Evolutionary conservation across 2,113 vertebrate genomes (phyloP), one percentile per base, ranked within the genome.

Genomic region (Ifrita kowaldi): DNA sequence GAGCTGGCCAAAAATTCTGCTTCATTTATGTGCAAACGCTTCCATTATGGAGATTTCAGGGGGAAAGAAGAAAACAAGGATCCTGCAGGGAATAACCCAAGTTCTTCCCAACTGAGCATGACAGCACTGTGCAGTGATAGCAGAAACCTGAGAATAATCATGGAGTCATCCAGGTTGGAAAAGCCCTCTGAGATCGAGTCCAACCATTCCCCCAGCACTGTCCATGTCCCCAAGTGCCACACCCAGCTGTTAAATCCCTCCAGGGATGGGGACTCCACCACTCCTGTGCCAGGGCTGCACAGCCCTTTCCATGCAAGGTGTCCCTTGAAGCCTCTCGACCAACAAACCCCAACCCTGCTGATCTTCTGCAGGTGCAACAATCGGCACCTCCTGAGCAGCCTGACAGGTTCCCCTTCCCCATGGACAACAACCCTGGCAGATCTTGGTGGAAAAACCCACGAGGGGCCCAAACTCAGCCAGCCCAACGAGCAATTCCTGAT

Each of bases 381-480:
- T 3, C 0, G 0, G 56, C 32, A 13, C 22, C 55, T 67, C 28
- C 42, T 13, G 42, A 70, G n/a, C 6, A 27, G n/a, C 21, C 4
- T 14, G 32, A 19, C 76, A 46, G 15, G 26, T 10, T 56, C 41
- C 18, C 33, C 57, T 44, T 56, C 69, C 57, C 33, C 3, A 4
- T 0, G 3, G 47, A 63, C 60, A 65, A 21, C 47, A 13, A 41
- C 7, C 10, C 14, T 12, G 30, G 20, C 14, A 79, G 46, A 64
- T 11, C 5, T 1, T 0, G 3, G 16, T 21, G 49, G 41, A 42
- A 69, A 68, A 57, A 39, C 2, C 1, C 52, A n/a, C 0, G 1
- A 70, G 50, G 9, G 35, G 16, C 41, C 39, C 63, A 35, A 78
- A 37, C 39, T 44, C 24, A 44, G 21, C 26, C 76, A 70, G 64